Percentiles rank a stretch among this genome's conserved stretches.
These are phyloP conservation scores for Eilema griseolum DNA, from an alignment of 2,888 invertebrate species.

Conservation along the genomic window DNA sequence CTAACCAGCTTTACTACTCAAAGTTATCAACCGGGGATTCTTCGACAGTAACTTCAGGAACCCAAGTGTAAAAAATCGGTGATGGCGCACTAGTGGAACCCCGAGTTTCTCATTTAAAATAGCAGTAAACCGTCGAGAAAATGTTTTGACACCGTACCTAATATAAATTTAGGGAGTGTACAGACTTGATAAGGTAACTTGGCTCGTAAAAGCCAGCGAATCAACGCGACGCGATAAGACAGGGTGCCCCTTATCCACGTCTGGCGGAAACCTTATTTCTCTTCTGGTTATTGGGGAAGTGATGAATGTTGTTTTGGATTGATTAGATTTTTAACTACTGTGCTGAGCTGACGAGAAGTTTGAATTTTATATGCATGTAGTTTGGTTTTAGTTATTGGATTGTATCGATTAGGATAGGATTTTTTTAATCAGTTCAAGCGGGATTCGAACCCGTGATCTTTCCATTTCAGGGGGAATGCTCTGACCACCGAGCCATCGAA, in stretches of 20 bases:
- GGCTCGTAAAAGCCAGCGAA: constrained; percentile 53
- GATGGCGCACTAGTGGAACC: constrained; percentile 48
- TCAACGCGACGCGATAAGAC: constrained; percentile 48
- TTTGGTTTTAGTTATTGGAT: constrained; percentile 4
- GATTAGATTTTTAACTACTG: constrained; percentile 22
- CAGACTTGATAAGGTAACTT: constrained; percentile 53
- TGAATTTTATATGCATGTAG: background rate
- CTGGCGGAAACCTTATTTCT: constrained; percentile 36
- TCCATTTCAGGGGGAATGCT: too few species aligned
- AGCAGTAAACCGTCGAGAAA: constrained; percentile 69
- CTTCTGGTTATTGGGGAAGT: constrained; percentile 34
- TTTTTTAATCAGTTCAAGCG: too few species aligned
- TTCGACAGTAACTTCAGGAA: constrained; percentile 31
- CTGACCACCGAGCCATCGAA: too few species aligned
- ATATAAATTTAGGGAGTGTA: constrained; percentile 60
- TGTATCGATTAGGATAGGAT: too few species aligned
- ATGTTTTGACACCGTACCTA: constrained; percentile 72
- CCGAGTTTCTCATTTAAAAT: constrained; percentile 70
- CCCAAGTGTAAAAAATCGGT: constrained; percentile 52
- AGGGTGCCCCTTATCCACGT: constrained; percentile 27
- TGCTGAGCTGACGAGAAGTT: constrained; percentile 13
- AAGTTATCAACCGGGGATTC: constrained; percentile 27
- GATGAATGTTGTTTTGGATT: constrained; percentile 37
- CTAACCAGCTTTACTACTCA: constrained; percentile 24
- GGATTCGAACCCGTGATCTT: too few species aligned